A percentile compares a stretch with the other conserved stretches of the same genome.
Evolutionary conservation across 2,797 vertebrate species (phyloP).

Genomic region (Sarcoramphus papa): DNA sequence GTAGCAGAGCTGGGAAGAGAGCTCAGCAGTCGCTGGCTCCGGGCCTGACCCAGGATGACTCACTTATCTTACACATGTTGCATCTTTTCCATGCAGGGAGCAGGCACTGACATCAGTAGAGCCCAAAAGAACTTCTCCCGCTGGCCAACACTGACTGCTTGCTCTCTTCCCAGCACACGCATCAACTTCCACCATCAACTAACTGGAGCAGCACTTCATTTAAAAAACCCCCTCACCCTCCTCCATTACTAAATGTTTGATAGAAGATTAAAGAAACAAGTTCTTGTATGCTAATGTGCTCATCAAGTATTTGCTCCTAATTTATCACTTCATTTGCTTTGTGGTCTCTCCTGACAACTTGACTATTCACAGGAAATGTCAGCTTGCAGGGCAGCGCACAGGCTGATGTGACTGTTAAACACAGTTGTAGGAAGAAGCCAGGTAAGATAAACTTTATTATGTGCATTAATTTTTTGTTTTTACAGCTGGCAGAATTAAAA

Average conservation of each 20-base stretch:
- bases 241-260: neutral
- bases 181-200: neutral
- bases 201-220: neutral
- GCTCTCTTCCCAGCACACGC: neutral
- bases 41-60: conserved; percentile 17
- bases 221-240: neutral
- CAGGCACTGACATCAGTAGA: conserved; percentile 41
- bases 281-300: neutral
- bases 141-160: neutral
- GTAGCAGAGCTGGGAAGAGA: conserved; percentile 37
- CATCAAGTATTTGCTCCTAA: neutral
- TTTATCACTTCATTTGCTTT: neutral
- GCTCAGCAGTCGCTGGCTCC: neutral
- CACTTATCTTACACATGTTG: conserved; percentile 45
- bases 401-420: neutral
- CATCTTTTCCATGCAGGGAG: conserved; percentile 42
- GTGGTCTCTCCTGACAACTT: neutral
- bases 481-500: neutral
- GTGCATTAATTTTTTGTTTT: neutral
- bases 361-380: neutral
- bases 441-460: neutral
- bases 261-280: neutral
- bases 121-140: neutral
- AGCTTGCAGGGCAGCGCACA: neutral
- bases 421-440: neutral